Base-by-base conservation (phyloP, 2,113 vertebrate genomes). In the Chaetorhynchus papuensis region DNA sequence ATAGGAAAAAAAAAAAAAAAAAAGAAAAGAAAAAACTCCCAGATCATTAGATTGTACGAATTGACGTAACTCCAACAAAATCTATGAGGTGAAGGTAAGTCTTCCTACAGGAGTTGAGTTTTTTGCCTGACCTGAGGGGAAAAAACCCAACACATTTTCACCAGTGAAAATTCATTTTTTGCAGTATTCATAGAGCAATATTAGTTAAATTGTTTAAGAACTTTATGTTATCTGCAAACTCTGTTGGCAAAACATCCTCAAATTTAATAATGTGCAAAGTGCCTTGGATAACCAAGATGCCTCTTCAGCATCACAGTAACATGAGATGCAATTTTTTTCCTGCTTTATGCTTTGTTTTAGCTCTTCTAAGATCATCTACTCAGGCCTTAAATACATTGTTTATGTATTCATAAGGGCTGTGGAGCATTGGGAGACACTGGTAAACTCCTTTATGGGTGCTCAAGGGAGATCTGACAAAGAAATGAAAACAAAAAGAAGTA, bases 341-440 rank as follows among this genome's bases (percentile, higher is more conserved):
- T 90, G 14, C 66, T 76, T 86, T 35, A 10, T 77, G 26, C 35
- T 88, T 76, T 88, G 31, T 90, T 93, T 95, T 77, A 66, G 45
- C 26, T 88, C 30, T 76, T 84, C 60, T 91, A 24, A 60, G 49
- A 74, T 93, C 11, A 66, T 69, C 72, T 63, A 1, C 17, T 74
- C 37, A 11, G 22, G 77, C 88, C 63, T 95, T 83, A 80, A 77
- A 77, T 83, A 28, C 6, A 14, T 30, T 2, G 1, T 53, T 90
- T 80, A 39, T 49, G 22, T 83, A 59, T 87, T 84, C 44, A 35
- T 60, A 31, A 83, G 45, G 57, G 24, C 59, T 54, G 21, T 69
- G 71, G n/a, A 65, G 27, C 30, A 47, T 27, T 76, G 15, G 44
- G 45, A 77, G 37, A 74, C 12, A 50, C 20, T 13, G 1, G 1